Percentiles rank a stretch among this genome's conserved stretches.
Evolutionary conservation across 2,113 vertebrate species (phyloP).

Genomic region (Mystacornis crossleyi): DNA sequence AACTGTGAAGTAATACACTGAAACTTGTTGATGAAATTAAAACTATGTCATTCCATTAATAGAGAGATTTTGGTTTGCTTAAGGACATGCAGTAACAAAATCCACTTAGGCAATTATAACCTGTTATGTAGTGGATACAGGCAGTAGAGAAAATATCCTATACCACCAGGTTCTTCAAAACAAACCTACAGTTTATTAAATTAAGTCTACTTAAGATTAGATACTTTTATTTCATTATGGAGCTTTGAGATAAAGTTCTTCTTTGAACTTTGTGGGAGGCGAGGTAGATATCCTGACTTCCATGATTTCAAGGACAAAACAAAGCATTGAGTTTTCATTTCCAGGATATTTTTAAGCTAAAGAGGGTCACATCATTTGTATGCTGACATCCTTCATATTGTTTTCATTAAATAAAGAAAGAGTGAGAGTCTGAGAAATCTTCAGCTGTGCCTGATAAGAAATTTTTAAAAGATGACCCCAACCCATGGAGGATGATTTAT

Average conservation of each 20-base stretch:
- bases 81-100: not conserved
- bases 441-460: constrained; percentile 72
- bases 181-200: constrained; percentile 57
- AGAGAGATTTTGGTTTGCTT: not conserved
- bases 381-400: constrained; percentile 73
- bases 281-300: not conserved
- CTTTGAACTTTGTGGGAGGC: not conserved
- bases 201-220: constrained; percentile 15
- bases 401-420: constrained; percentile 78
- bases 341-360: constrained; percentile 53
- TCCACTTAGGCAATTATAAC: not conserved
- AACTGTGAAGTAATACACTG: not conserved
- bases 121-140: not conserved
- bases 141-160: constrained; percentile 4
- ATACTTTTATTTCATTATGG: not conserved
- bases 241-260: not conserved
- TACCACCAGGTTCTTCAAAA: constrained; percentile 16
- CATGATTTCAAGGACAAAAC: constrained; percentile 68
- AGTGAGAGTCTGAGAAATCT: constrained; percentile 71
- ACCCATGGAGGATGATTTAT: constrained; percentile 79
- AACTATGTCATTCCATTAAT: not conserved
- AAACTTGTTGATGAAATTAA: not conserved
- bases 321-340: constrained; percentile 38
- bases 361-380: constrained; percentile 71
- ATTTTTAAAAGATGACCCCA: constrained; percentile 75